Percentiles rank a stretch among this genome's conserved stretches.
Conservation (phyloP, 2,888 invertebrate species). For the Meteorus cinctellus region DNA sequence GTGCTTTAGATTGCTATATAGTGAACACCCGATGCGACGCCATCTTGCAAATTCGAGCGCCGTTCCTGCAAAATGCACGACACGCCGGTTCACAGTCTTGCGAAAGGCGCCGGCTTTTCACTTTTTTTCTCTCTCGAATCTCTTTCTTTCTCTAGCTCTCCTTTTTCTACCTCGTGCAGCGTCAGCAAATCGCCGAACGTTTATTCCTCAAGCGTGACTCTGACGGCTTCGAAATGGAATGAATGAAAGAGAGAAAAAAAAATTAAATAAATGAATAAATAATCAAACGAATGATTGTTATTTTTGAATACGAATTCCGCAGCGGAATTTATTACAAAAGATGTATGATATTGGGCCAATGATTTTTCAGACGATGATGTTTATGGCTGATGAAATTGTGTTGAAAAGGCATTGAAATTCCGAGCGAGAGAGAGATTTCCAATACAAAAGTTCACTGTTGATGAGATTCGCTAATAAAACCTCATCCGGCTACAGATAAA, state of each 20-base stretch:
- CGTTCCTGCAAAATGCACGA: conserved; percentile 56
- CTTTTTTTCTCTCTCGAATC: conserved; percentile 32
- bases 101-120: conserved; percentile 47
- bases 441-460: too few relatives aligned
- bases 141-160: conserved; percentile 7
- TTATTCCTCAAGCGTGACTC: conserved; percentile 32
- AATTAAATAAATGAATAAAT: conserved; percentile 4
- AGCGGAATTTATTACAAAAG: too few relatives aligned
- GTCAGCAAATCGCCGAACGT: conserved; percentile 48
- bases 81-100: conserved; percentile 53
- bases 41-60: conserved; percentile 56
- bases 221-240: conserved; percentile 7
- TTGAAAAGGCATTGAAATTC: too few relatives aligned
- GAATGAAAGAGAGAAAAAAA: background rate
- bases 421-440: too few relatives aligned
- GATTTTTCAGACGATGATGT: too few relatives aligned
- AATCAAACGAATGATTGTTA: background rate
- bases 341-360: too few relatives aligned
- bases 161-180: conserved; percentile 39
- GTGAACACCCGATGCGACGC: conserved; percentile 44
- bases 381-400: too few relatives aligned
- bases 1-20: conserved; percentile 30
- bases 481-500: too few relatives aligned
- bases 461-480: too few relatives aligned
- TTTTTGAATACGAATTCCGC: background rate